These are phyloP conservation scores for Orbicella faveolata DNA, from an alignment of 64 coral and sea anemone genomes.

Conservation along the genomic window DNA sequence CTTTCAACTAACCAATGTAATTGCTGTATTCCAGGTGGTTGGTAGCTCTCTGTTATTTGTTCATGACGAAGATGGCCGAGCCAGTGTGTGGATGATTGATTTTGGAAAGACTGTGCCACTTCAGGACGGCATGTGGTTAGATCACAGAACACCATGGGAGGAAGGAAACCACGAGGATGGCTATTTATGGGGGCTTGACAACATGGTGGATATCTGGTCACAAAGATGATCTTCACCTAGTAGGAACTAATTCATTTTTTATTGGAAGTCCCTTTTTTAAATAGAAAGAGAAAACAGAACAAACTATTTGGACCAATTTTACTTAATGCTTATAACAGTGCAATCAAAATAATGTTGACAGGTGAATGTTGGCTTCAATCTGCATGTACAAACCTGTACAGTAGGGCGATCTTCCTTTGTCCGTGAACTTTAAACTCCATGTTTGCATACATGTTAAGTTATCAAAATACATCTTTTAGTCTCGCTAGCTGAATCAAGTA, in stretches of 20 bases:
- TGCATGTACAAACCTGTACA: too few relatives aligned
- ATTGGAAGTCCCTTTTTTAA: not conserved
- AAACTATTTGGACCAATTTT: too few relatives aligned
- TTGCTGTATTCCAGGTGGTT: slow-evolving; percentile 61
- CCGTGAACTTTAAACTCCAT: too few relatives aligned
- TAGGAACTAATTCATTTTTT: not conserved
- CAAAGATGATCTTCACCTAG: slow-evolving; percentile 8
- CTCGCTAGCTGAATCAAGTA: too few relatives aligned
- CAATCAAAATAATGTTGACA: too few relatives aligned
- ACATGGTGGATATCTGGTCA: slow-evolving; percentile 93
- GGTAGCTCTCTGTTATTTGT: slow-evolving; percentile 96
- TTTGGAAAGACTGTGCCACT: slow-evolving; percentile 87
- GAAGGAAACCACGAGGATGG: slow-evolving; percentile 99
- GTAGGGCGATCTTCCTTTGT: too few relatives aligned
- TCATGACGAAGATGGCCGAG: slow-evolving; percentile 79
- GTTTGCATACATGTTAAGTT: too few relatives aligned
- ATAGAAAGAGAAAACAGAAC: too few relatives aligned
- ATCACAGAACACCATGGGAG: slow-evolving; percentile 81
- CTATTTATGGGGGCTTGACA: slow-evolving; percentile 95
- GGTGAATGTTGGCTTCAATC: too few relatives aligned
- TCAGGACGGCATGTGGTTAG: slow-evolving; percentile 49
- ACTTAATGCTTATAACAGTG: too few relatives aligned
- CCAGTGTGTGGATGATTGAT: slow-evolving; percentile 97
- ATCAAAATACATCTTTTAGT: too few relatives aligned
- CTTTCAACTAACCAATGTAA: too few relatives aligned